A percentile compares a stretch with the other conserved stretches of the same genome.
These are phyloP conservation scores for Subacronicta megacephala DNA, from an alignment of 2,888 invertebrate species.

Conservation along the genomic window DNA sequence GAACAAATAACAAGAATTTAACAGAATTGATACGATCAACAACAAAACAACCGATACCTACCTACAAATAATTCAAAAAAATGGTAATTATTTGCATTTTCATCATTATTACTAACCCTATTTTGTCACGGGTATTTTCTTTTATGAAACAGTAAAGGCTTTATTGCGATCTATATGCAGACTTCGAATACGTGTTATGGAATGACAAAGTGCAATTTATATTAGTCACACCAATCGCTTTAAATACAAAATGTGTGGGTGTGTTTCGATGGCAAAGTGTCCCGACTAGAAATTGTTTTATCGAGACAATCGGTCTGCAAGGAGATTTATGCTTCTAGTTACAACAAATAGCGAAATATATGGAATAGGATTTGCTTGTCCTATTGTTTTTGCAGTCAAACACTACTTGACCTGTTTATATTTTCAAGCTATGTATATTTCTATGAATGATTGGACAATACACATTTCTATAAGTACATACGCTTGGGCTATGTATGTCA, in stretches of 20 bases:
- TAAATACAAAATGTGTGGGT: conserved; percentile 47
- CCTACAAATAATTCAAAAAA: no score
- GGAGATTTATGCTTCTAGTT: conserved; percentile 40
- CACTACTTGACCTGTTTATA: not conserved
- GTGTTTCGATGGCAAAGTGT: conserved; percentile 37
- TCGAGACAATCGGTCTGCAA: conserved; percentile 42
- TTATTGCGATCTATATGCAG: no score
- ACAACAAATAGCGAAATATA: conserved; percentile 37
- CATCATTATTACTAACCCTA: no score
- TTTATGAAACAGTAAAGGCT: no score
- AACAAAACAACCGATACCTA: no score
- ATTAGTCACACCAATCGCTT: conserved; percentile 19
- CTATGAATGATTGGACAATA: no score
- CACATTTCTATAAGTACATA: no score
- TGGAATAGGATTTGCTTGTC: conserved; percentile 23
- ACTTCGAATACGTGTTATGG: conserved; percentile 2
- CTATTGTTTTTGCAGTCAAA: conserved; percentile 10
- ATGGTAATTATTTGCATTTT: no score
- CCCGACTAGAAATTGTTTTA: conserved; percentile 49
- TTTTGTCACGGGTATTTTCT: no score
- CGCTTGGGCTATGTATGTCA: no score
- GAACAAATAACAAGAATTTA: not conserved
- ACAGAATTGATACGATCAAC: not conserved
- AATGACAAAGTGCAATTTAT: conserved; percentile 28
- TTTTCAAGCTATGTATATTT: no score